Base-by-base conservation (phyloP, 1,140 invertebrate genomes). In the Berghia stephanieae region DNA sequence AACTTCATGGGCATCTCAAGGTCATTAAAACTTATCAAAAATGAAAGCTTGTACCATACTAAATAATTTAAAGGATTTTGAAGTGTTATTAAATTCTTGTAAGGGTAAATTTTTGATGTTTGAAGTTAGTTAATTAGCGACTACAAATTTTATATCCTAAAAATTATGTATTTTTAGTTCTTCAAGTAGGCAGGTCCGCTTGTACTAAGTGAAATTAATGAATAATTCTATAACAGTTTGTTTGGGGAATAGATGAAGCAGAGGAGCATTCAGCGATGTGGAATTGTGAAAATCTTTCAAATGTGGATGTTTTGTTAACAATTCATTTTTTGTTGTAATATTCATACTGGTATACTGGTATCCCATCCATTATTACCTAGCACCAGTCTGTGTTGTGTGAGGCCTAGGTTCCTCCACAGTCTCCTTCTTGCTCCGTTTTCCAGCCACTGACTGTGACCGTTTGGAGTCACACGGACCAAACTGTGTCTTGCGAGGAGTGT, bases 401-500 rank as follows among this genome's bases (percentile, higher is more conserved):
- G 67, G 67, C 42, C 34, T 40, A 1, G 31, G 21, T 21, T 70
- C 67, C 18, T 2, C 43, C 8, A 24, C n/a, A n/a, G 18, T 3
- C n/a, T n/a, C 43, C 42, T 38, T 36, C n/a, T n/a, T 46, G 52
- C n/a, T 24, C n/a, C 66, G 66, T 6, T 38, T 38, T 43, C 38
- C 24, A 5, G 68, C 36, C 34, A 34, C 68, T 2, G 68, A 71
- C 21, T n/a, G 36, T 18, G 43, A 43, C 42, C 43, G 36, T 36
- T 43, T 16, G 6, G 46, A 36, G 31, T 75, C 72, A 16, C 55
- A 18, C 40, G 72, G 36, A 13, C 78, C 74, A 31, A 24, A 72
- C 78, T 79, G 78, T 27, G 76, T 80, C 66, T 78, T 80, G 38
- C 79, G 75, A 3, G 68, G 75, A 24, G 40, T 78, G 63, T 52